Evolutionary conservation across 2,797 vertebrate species (phyloP).

Genomic region (Rhincodon typus): DNA sequence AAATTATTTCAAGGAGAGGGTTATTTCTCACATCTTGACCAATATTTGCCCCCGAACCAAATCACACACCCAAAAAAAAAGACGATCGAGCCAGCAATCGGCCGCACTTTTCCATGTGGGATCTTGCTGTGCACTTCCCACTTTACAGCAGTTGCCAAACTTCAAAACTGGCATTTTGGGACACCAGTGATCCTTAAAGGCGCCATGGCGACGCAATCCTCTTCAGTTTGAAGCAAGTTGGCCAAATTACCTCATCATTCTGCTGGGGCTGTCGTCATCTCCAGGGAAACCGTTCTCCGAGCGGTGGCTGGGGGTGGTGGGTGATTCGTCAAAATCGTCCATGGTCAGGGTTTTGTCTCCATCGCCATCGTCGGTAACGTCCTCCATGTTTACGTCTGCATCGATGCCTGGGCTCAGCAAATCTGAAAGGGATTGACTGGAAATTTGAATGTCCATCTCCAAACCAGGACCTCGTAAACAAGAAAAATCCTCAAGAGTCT

Average conservation of each 20-base stretch:
- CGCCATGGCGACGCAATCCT: neutral
- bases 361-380: conserved; percentile 63
- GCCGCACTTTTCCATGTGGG: neutral
- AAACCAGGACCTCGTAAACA: neutral
- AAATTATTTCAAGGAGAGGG: no score
- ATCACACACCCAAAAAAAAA: neutral
- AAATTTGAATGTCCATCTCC: neutral
- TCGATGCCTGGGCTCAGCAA: conserved; percentile 62
- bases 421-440: conserved; percentile 49
- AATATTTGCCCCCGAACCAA: neutral
- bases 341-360: conserved; percentile 68
- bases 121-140: neutral
- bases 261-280: conserved; percentile 54
- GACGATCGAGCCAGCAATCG: neutral
- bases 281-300: conserved; percentile 54
- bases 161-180: neutral
- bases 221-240: no score
- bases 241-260: neutral
- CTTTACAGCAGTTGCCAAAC: neutral
- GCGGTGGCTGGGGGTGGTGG: conserved; percentile 74
- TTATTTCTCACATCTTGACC: no score
- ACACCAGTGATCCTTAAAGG: neutral
- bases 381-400: conserved; percentile 75
- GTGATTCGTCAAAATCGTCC: conserved; percentile 69
- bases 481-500: neutral